Conservation (phyloP, 2,888 invertebrate species). For the Mylabris sibirica region DNA sequence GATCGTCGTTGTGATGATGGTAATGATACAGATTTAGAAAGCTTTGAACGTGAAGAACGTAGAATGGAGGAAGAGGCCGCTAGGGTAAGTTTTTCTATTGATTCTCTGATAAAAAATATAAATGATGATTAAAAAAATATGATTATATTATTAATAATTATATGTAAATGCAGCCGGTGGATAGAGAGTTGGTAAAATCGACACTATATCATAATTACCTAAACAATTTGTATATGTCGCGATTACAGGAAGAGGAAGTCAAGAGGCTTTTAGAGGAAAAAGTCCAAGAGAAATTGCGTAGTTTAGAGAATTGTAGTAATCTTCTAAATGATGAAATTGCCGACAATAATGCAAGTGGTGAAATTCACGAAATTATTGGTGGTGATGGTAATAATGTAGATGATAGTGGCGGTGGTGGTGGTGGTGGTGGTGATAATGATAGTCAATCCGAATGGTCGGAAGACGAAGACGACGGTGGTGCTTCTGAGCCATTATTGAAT, state of each 20-base stretch:
- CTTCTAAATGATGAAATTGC: conserved; percentile 50
- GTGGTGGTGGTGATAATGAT: conserved; percentile 60
- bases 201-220: conserved; percentile 31
- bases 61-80: conserved; percentile 64
- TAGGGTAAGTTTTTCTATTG: conserved; percentile 50
- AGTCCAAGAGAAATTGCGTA: conserved; percentile 58
- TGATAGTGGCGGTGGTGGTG: not conserved
- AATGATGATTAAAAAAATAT: not conserved
- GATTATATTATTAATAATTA: not conserved
- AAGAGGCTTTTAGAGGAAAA: conserved; percentile 62
- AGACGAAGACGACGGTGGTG: conserved; percentile 71
- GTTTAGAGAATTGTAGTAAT: conserved; percentile 47
- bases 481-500: conserved; percentile 66
- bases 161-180: conserved; percentile 53
- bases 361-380: not conserved
- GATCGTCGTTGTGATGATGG: conserved; percentile 56
- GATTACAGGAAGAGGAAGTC: conserved; percentile 62
- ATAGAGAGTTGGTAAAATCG: conserved; percentile 57
- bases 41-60: conserved; percentile 65
- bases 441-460: conserved; percentile 87
- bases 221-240: conserved; percentile 33
- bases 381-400: not conserved
- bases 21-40: conserved; percentile 62
- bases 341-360: conserved; percentile 34
- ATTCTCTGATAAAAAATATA: not conserved